Base-by-base conservation (phyloP, 2,113 vertebrate genomes). In the Nibea coibor region DNA sequence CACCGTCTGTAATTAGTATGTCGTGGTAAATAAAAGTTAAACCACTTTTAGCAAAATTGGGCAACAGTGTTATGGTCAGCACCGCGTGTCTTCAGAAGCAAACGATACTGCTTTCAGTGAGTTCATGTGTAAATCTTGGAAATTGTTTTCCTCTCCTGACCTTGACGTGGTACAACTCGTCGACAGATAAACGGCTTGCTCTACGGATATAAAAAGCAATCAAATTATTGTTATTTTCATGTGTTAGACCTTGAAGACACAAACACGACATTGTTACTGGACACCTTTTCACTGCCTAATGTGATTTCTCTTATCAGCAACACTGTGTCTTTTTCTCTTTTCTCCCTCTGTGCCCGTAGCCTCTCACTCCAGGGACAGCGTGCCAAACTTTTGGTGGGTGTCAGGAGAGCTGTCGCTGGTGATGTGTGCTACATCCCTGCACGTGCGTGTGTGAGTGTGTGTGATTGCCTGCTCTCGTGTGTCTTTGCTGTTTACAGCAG, bases 291-390 rank as follows among this genome's bases (percentile, higher is more conserved):
- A 67, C 24, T 48, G 48, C 7, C 9, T n/a, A 39, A 24, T 72
- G 22, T 50, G 50, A 31, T 45, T 31, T 35, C 39, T 61, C 56
- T 43, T n/a, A 2, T 53, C 28, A 14, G 1, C 22, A 81, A 71
- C 20, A 62, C 54, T 54, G 48, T 78, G 11, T 57, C 57, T 85
- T 78, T 80, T 72, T 87, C 56, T 81, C 24, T 20, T 65, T 70
- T 73, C 48, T 83, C 73, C 53, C 51, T 72, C 75, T 45, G 39
- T 0, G 5, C 63, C 83, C 43, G 51, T n/a, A 75, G 72, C 47
- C 54, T 63, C 70, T 83, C 42, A 75, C 87, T 80, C 74, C 8
- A 8, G 79, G 58, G 79, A 88, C 70, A 61, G 19, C 73, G 81
- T 59, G 81, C 78, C 50, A 82, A 77, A 57, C 45, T 58, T 58